These are phyloP conservation scores for Lacanobia wlatinum DNA, from an alignment of 2,888 invertebrate species.

Conservation along the genomic window DNA sequence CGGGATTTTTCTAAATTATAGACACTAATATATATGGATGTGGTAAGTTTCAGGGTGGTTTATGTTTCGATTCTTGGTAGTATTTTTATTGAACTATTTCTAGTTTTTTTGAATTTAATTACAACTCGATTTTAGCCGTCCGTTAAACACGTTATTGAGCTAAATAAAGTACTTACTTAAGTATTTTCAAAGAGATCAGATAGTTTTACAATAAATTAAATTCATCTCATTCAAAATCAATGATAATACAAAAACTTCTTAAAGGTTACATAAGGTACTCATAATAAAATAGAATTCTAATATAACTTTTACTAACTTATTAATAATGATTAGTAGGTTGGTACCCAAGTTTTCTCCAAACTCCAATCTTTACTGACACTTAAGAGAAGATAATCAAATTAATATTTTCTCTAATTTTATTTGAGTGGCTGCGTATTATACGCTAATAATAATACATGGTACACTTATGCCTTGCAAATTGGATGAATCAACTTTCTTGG, in stretches of 20 bases:
- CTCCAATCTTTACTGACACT: conserved; percentile 39
- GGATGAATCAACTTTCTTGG: background rate
- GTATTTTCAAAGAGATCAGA: background rate
- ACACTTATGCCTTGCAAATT: conserved; percentile 4
- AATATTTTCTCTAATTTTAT: conserved; percentile 50
- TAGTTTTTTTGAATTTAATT: too few relatives aligned
- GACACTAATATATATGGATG: background rate
- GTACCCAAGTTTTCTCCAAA: conserved; percentile 32
- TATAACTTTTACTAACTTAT: conserved; percentile 50
- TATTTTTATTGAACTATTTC: background rate
- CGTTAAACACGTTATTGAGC: background rate
- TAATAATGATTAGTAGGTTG: conserved; percentile 46
- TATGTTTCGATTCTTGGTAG: background rate
- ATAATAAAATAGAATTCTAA: conserved; percentile 22
- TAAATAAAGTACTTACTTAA: background rate
- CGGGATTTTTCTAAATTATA: background rate
- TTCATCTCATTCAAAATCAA: conserved; percentile 4
- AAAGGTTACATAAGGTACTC: conserved; percentile 4
- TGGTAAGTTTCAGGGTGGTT: background rate
- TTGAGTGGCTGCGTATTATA: conserved; percentile 16
- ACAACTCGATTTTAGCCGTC: background rate
- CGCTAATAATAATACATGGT: background rate
- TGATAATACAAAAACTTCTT: conserved; percentile 22
- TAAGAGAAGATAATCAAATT: conserved; percentile 41
- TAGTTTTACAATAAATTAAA: background rate